These are phyloP conservation scores for Epistrophella euchroma DNA, from an alignment of 2,888 invertebrate species.

Conservation along the genomic window DNA sequence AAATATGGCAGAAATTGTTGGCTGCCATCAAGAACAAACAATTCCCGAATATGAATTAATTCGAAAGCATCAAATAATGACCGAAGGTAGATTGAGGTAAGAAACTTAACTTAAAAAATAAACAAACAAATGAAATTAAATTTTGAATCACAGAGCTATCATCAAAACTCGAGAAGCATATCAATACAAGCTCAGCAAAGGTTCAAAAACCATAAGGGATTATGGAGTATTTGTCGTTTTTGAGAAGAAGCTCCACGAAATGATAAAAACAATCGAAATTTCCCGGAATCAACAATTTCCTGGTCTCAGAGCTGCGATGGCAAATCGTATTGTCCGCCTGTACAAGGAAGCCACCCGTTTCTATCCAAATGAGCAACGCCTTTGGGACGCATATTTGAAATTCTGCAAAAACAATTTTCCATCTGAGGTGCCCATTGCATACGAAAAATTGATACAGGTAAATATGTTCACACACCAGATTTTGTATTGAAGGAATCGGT, in stretches of 20 bases:
- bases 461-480: conserved; percentile 10
- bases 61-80: conserved; percentile 89
- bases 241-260: conserved; percentile 80
- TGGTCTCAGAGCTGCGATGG: conserved; percentile 88
- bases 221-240: conserved; percentile 81
- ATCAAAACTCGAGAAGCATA: conserved; percentile 80
- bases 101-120: conserved; percentile 32
- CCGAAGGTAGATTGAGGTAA: conserved; percentile 89
- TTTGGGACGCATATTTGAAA: conserved; percentile 92
- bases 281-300: conserved; percentile 86
- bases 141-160: conserved; percentile 77
- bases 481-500: too few relatives aligned
- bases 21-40: conserved; percentile 91
- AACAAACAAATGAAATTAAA: neutral
- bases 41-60: conserved; percentile 92
- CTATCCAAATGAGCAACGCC: conserved; percentile 89
- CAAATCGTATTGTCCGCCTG: conserved; percentile 89
- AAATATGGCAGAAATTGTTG: conserved; percentile 91
- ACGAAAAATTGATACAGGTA: conserved; percentile 87
- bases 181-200: conserved; percentile 79
- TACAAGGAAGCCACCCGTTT: conserved; percentile 89
- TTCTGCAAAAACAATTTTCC: conserved; percentile 89
- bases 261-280: conserved; percentile 84
- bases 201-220: conserved; percentile 77
- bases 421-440: conserved; percentile 85